Conservation (phyloP, 2,888 invertebrate genomes). For the Alcis repandata region DNA sequence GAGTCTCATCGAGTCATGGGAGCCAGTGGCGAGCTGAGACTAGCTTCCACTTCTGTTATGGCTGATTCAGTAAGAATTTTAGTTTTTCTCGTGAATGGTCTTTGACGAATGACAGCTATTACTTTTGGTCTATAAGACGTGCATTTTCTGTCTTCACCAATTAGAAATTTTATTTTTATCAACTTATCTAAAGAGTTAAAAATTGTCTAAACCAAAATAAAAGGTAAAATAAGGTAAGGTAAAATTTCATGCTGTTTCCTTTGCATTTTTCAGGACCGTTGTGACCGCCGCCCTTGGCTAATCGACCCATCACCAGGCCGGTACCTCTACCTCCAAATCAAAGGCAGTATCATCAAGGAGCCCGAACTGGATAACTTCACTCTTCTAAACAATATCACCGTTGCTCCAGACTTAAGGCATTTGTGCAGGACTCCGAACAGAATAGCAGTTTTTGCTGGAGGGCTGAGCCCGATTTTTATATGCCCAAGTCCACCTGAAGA, state of each 20-base stretch:
- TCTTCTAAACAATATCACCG: constrained; percentile 86
- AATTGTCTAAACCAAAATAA: too few relatives aligned
- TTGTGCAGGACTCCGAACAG: constrained; percentile 92
- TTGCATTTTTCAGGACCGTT: constrained; percentile 88
- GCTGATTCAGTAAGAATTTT: constrained; percentile 80
- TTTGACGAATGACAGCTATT: too few relatives aligned
- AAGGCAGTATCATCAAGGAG: constrained; percentile 87
- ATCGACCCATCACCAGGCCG: constrained; percentile 92
- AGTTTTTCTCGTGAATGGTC: not conserved
- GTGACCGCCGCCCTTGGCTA: constrained; percentile 92
- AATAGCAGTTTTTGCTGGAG: constrained; percentile 92
- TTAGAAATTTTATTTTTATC: too few relatives aligned
- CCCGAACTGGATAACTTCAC: constrained; percentile 82
- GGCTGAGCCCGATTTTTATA: constrained; percentile 86
- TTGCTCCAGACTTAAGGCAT: constrained; percentile 83
- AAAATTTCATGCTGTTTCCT: too few relatives aligned
- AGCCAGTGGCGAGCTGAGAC: constrained; percentile 91
- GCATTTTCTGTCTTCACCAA: too few relatives aligned
- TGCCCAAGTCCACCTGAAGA: constrained; percentile 84
- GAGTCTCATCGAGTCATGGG: constrained; percentile 90
- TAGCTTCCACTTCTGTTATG: constrained; percentile 81
- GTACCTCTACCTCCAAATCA: constrained; percentile 92
- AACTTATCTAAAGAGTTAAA: too few relatives aligned
- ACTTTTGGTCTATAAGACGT: too few relatives aligned
- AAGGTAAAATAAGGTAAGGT: too few relatives aligned